Evolutionary conservation across 2,113 vertebrate genomes (phyloP).

Genomic region (Chamaetylas fuelleborni): DNA sequence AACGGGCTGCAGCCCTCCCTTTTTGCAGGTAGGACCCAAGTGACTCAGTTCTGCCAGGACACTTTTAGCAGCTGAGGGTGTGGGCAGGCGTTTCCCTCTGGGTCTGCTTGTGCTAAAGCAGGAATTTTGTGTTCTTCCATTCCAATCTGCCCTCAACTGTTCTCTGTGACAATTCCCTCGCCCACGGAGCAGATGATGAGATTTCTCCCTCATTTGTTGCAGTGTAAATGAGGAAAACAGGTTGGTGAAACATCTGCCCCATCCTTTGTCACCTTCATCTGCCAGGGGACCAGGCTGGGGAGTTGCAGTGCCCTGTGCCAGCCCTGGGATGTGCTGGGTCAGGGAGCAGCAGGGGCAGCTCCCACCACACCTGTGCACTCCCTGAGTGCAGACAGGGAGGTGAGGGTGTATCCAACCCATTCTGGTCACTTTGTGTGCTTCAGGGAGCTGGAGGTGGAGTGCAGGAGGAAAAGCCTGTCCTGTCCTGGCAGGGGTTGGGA

Average conservation of each 20-base stretch:
- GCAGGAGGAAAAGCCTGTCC: neutral
- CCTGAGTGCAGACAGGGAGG: neutral
- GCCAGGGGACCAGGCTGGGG: neutral
- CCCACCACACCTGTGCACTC: neutral
- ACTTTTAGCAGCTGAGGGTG: neutral
- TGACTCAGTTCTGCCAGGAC: neutral
- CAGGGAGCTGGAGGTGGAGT: neutral
- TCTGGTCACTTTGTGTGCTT: neutral
- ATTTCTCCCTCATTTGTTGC: neutral
- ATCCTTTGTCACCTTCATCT: neutral
- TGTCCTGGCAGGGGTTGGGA: accelerated
- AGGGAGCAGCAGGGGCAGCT: neutral
- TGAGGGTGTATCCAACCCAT: accelerated
- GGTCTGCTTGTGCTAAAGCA: neutral
- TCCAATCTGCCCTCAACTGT: neutral
- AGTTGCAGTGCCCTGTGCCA: neutral
- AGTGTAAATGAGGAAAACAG: neutral
- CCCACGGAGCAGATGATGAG: neutral
- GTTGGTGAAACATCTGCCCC: neutral
- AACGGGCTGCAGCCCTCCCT: neutral
- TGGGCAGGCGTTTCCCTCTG: neutral
- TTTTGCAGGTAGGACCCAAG: neutral
- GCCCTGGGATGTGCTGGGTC: neutral
- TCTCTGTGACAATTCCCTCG: neutral
- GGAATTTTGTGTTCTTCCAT: neutral